Percentiles rank a stretch among this genome's conserved stretches.
Conservation (phyloP, 2,888 invertebrate genomes). For the Nephrotoma flavescens region DNA sequence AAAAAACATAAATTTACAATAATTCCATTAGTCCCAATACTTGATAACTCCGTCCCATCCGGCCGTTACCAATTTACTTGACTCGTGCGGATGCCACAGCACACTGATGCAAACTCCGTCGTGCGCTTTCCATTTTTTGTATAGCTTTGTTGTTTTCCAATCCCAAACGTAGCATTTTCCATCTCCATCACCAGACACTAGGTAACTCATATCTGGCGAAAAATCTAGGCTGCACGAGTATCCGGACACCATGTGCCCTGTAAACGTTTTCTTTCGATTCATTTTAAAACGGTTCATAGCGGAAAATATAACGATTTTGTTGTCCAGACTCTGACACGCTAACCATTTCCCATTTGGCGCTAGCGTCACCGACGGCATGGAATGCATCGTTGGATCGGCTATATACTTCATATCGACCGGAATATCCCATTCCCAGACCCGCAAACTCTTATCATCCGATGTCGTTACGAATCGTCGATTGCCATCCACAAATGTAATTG, state of each 20-base stretch:
- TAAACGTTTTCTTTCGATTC: constrained; percentile 95
- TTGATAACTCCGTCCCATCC: constrained; percentile 99
- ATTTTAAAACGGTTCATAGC: constrained; percentile 94
- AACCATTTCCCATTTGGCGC: constrained; percentile 98
- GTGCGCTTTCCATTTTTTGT: constrained; percentile 98
- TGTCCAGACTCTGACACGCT: constrained; percentile 98
- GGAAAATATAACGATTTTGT: constrained; percentile 95
- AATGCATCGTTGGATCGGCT: constrained; percentile 98
- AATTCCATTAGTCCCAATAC: constrained; percentile 76
- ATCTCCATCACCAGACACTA: constrained; percentile 97
- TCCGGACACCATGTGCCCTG: constrained; percentile 98
- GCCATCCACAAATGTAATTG: constrained; percentile 98
- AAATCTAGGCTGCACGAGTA: constrained; percentile 96
- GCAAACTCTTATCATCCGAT: constrained; percentile 95
- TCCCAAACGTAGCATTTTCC: constrained; percentile 99
- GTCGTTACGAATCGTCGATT: constrained; percentile 96
- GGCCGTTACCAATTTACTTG: constrained; percentile 91
- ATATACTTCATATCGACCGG: constrained; percentile 99
- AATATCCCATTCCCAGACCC: constrained; percentile 99
- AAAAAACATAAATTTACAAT: neutral
- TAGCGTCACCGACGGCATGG: constrained; percentile 90
- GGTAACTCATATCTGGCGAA: constrained; percentile 97
- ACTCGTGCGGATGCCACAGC: constrained; percentile 98
- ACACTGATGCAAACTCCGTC: constrained; percentile 91
- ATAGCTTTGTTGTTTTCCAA: constrained; percentile 97